Base-by-base conservation (phyloP, 2,797 vertebrate species). In the Phoxinus dragarum region DNA sequence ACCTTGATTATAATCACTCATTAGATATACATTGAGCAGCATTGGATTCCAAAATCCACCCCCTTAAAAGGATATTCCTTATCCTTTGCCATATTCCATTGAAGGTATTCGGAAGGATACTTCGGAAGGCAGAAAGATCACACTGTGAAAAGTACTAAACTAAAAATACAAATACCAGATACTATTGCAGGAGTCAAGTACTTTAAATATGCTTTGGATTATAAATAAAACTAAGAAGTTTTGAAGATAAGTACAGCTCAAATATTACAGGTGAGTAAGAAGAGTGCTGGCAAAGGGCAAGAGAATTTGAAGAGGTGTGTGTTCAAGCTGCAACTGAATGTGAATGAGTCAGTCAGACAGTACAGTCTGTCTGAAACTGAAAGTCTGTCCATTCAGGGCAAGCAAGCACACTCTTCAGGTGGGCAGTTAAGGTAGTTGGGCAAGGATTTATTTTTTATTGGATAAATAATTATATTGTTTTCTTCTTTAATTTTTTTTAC, bases 301-400 rank as follows among this genome's bases (percentile, higher is more conserved):
- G 10, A 19, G 27, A 6, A 6, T 36, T 74, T 74, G 17, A 34
- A 34, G 47, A 76, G 47, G 1, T 52, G 19, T 38, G 19, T 54
- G 17, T 54, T 54, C 49, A 52, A 34, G 49, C 73, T 56, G 49
- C 23, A 56, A 21, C 34, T 40, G 21, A 76, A 56, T 56, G 49
- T 38, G 74, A 76, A 76, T 76, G 74, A 36, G 11, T 76, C 74
- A 38, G 34, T 27, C 23, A 61, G 23, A 14, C 27, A 64, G n/a
- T 27, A 27, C 11, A 14, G 5, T 31, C 54, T 42, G 36, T 16
- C 6, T 19, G 3, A 6, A 38, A 38, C 34, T 59, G 23, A 59
- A 59, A 77, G 36, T 59, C 23, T 78, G 21, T 42, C 36, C 12
- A 42, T 42, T 78, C 0, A 59, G 14, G 23, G 14, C 47, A 52